Percentiles rank a stretch among this genome's conserved stretches.
Conservation (phyloP, 2,888 invertebrate species). For the Pocota personata region DNA sequence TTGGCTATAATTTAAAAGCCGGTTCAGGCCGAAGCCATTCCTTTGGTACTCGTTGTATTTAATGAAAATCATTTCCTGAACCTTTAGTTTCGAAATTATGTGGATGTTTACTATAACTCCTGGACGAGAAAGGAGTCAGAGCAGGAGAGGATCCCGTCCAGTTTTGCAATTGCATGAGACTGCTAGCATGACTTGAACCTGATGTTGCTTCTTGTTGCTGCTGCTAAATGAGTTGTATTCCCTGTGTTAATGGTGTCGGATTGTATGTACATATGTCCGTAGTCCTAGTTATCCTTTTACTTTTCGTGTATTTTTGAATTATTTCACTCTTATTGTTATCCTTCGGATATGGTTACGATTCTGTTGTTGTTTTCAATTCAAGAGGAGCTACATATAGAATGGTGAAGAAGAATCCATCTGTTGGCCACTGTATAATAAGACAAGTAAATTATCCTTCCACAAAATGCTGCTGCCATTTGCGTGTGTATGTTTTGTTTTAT, state of each 20-base stretch:
- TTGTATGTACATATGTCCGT: slow-evolving; percentile 16
- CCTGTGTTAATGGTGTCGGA: slow-evolving; percentile 47
- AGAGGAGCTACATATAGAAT: slow-evolving; percentile 4
- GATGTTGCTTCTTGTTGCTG: slow-evolving; percentile 21
- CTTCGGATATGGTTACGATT: slow-evolving; percentile 56
- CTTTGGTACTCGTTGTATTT: slow-evolving; percentile 19
- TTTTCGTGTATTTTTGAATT: slow-evolving; percentile 63
- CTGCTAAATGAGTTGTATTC: slow-evolving; percentile 60
- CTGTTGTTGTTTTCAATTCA: slow-evolving; percentile 51
- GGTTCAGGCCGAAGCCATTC: slow-evolving; percentile 8
- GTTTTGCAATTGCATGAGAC: slow-evolving; percentile 25
- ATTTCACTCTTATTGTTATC: slow-evolving; percentile 55
- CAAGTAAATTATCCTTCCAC: slow-evolving; percentile 64
- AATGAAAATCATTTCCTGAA: slow-evolving; percentile 67
- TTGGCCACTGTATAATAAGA: slow-evolving; percentile 27
- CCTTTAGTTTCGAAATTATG: slow-evolving; percentile 52
- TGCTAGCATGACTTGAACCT: slow-evolving; percentile 20
- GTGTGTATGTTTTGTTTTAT: slow-evolving; percentile 37
- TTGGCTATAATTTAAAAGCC: slow-evolving; percentile 67
- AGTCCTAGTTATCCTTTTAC: slow-evolving; percentile 52
- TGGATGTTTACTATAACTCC: slow-evolving; percentile 31
- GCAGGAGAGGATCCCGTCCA: background rate
- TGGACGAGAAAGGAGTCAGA: background rate
- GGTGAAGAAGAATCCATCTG: slow-evolving; percentile 49
- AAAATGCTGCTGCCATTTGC: background rate